Percentiles rank a stretch among this genome's conserved stretches.
phyloP scores from a whole-genome alignment of 2,888 invertebrate genomes.

The Prosapia bicincta region DNA sequence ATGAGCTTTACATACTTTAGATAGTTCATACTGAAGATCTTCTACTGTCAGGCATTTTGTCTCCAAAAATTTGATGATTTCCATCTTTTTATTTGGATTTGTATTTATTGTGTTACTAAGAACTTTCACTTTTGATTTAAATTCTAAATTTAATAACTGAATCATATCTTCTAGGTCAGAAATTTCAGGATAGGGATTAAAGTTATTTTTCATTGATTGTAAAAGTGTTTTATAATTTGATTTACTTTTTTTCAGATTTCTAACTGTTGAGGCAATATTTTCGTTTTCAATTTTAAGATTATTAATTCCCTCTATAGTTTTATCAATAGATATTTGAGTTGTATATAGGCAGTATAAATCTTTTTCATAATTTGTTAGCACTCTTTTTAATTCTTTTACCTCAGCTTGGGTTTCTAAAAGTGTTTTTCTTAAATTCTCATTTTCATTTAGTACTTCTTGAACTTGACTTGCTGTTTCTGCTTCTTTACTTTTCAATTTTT shows the following conservation, averaged over 20 bases:
- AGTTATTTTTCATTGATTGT: neutral
- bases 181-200: neutral
- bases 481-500: constrained; percentile 3
- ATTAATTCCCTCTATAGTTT: neutral
- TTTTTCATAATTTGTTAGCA: constrained; percentile 14
- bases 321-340: neutral
- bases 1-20: neutral
- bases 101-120: neutral
- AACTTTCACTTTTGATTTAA: neutral
- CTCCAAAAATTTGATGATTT: neutral
- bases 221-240: neutral
- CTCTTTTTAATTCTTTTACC: constrained; percentile 8
- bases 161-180: constrained; percentile 4
- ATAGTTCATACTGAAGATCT: constrained; percentile 6
- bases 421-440: constrained; percentile 5
- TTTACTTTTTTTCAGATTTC: neutral
- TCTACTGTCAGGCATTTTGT: neutral
- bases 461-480: neutral
- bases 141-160: neutral
- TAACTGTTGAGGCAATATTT: neutral
- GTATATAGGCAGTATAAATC: constrained; percentile 17
- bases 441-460: neutral
- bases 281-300: neutral
- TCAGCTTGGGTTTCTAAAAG: constrained; percentile 5
- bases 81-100: neutral